These are phyloP conservation scores for Saturnia japonica DNA, from an alignment of 2,888 invertebrate genomes.

Conservation along the genomic window DNA sequence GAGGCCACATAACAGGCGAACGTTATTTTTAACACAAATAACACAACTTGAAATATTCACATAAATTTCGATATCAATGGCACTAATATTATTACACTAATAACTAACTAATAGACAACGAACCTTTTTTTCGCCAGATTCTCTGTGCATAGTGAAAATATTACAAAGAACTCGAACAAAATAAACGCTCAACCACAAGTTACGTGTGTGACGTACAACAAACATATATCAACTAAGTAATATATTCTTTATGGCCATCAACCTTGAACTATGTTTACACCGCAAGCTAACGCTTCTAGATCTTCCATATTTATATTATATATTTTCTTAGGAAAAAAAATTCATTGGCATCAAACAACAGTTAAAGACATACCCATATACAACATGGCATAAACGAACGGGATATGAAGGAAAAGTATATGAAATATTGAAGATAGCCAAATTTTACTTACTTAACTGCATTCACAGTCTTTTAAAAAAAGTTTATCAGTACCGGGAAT, in stretches of 20 bases:
- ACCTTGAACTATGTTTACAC: background rate
- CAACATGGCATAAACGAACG: background rate
- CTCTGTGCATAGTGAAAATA: slow-evolving; percentile 39
- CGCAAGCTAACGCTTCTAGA: background rate
- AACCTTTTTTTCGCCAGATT: slow-evolving; percentile 48
- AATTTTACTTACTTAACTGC: too few species aligned
- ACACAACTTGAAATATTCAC: background rate
- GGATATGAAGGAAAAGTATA: too few species aligned
- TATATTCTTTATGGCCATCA: background rate
- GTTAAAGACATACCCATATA: background rate
- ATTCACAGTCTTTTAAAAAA: too few species aligned
- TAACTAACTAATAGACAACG: slow-evolving; percentile 23
- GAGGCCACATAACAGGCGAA: background rate
- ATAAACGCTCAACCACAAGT: slow-evolving; percentile 9
- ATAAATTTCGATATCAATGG: background rate
- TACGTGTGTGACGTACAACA: background rate
- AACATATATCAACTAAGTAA: slow-evolving; percentile 17
- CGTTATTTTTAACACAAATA: background rate
- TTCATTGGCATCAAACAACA: background rate
- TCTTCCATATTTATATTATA: too few species aligned
- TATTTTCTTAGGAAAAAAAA: background rate
- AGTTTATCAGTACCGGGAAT: too few species aligned
- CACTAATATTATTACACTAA: too few species aligned
- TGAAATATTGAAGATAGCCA: too few species aligned
- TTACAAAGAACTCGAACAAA: background rate